phyloP scores from a whole-genome alignment of 92 coral and sea anemone genomes.

The Isaurus tuberculatus region DNA sequence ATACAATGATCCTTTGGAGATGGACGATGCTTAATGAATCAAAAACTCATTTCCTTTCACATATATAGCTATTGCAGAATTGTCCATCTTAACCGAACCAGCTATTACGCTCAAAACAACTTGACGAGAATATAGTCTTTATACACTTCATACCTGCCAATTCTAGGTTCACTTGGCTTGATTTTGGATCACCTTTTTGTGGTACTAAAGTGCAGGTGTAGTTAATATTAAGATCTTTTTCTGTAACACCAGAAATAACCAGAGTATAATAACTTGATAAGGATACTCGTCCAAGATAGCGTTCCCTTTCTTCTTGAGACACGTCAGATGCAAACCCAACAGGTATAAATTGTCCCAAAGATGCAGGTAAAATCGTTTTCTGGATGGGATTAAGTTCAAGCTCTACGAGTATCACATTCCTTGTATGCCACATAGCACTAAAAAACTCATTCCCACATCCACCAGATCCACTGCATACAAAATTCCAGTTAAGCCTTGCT shows the following conservation, averaged over 20 bases:
- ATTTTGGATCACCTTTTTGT: neutral
- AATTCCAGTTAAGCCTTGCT: neutral
- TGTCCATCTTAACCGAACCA: too few species aligned
- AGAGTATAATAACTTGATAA: constrained; percentile 1
- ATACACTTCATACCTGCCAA: neutral
- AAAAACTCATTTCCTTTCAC: too few species aligned
- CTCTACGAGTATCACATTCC: constrained; percentile 1
- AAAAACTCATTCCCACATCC: neutral
- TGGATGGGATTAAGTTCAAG: neutral
- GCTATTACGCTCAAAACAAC: too few species aligned
- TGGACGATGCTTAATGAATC: too few species aligned
- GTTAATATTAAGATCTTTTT: constrained; percentile 1
- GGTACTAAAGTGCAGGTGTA: neutral
- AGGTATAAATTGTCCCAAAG: neutral
- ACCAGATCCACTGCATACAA: neutral
- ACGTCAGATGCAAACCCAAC: neutral
- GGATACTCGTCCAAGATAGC: neutral
- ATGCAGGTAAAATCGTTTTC: neutral
- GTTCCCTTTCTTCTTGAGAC: neutral
- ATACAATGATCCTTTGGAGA: too few species aligned
- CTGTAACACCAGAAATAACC: neutral
- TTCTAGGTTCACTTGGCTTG: neutral
- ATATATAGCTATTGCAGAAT: too few species aligned
- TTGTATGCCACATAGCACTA: neutral
- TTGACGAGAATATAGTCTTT: too few species aligned